These are phyloP conservation scores for Triplophysa dalaica DNA, from an alignment of 2,113 vertebrate genomes.

Conservation along the genomic window DNA sequence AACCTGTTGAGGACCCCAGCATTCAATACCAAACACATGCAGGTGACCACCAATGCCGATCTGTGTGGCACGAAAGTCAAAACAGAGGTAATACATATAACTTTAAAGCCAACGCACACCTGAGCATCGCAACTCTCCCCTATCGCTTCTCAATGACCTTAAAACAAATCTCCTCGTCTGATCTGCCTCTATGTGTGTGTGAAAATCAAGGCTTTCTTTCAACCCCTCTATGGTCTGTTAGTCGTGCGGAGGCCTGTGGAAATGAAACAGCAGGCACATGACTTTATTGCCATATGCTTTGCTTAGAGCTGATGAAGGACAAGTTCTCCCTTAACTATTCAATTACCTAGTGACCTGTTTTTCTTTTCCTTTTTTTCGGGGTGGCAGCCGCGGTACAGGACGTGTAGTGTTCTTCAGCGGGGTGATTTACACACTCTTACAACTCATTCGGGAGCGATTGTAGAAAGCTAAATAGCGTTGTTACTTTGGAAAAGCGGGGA, in stretches of 20 bases:
- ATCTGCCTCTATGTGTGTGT: slow-evolving; percentile 12
- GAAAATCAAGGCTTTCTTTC: slow-evolving; percentile 38
- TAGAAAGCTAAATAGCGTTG: background rate
- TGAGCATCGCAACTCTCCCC: slow-evolving; percentile 12
- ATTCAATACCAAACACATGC: too few relatives aligned
- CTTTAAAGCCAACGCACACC: background rate
- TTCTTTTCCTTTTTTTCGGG: background rate
- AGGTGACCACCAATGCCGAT: background rate
- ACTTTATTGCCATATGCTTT: slow-evolving; percentile 51
- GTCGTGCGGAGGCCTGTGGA: slow-evolving; percentile 28
- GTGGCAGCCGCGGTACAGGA: slow-evolving; percentile 24
- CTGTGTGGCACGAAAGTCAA: background rate
- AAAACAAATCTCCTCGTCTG: background rate
- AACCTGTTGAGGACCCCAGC: too few relatives aligned
- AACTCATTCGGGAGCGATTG: background rate
- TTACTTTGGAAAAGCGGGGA: background rate
- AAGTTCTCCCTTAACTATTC: slow-evolving; percentile 46
- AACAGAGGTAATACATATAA: background rate
- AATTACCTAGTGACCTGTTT: slow-evolving; percentile 49
- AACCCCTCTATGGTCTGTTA: slow-evolving; percentile 66
- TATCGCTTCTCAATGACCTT: background rate
- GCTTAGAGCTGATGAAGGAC: slow-evolving; percentile 37
- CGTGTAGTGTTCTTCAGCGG: slow-evolving; percentile 2
- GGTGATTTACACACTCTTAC: slow-evolving; percentile 2
- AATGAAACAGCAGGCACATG: slow-evolving; percentile 42